These are phyloP conservation scores for Caenorhabditis sulstoni DNA, from an alignment of 2,888 invertebrate genomes.

Conservation along the genomic window DNA sequence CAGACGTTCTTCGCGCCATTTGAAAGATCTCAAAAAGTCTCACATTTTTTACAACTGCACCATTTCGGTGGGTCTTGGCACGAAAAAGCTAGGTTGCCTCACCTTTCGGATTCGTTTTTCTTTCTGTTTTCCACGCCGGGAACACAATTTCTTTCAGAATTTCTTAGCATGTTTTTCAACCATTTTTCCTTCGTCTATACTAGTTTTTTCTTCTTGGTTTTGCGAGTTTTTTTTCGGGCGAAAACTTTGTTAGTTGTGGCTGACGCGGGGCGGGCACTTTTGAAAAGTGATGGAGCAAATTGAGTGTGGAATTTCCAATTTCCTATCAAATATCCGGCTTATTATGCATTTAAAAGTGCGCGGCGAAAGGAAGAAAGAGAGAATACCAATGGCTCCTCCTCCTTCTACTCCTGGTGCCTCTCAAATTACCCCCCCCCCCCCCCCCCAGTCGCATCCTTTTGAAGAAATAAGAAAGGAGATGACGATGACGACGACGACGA, in stretches of 20 bases:
- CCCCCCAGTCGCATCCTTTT: neutral
- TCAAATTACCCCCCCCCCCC: conserved; percentile 40
- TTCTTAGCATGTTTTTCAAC: neutral
- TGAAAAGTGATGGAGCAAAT: neutral
- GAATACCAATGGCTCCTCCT: conserved; percentile 42
- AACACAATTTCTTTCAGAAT: neutral
- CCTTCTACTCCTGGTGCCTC: neutral
- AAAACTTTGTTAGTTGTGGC: too few relatives aligned
- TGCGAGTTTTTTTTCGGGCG: neutral
- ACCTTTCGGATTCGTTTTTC: too few relatives aligned
- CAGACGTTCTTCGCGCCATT: too few relatives aligned
- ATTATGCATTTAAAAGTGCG: conserved; percentile 57
- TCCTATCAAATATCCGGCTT: conserved; percentile 50
- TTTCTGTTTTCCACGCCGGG: neutral
- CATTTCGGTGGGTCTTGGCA: too few relatives aligned
- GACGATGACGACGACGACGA: neutral
- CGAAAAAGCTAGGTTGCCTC: too few relatives aligned
- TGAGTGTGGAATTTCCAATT: conserved; percentile 12
- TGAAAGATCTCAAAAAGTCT: too few relatives aligned
- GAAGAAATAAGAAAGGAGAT: conserved; percentile 11
- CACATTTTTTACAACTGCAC: too few relatives aligned
- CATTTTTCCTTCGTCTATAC: too few relatives aligned
- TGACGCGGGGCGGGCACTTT: too few relatives aligned
- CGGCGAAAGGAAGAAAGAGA: too few relatives aligned
- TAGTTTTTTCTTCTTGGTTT: conserved; percentile 1